Conservation (phyloP, 2,113 vertebrate genomes). For the Oenanthe oenanthe region DNA sequence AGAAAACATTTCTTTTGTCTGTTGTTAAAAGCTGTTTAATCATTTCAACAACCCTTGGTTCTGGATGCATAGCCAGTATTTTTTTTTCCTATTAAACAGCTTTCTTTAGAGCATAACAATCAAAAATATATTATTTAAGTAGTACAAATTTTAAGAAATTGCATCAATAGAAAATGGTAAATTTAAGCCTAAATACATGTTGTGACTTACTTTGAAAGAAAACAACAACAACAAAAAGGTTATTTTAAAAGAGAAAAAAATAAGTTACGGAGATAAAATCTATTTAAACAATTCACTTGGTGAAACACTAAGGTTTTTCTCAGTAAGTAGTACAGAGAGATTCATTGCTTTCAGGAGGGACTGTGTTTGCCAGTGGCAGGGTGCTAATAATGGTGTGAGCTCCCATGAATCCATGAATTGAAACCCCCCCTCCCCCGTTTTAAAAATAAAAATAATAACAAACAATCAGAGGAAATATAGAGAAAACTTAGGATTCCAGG, state of each 20-base stretch:
- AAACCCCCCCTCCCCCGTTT: not conserved
- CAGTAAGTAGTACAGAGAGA: not conserved
- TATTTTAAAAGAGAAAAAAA: not conserved
- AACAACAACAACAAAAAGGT: not conserved
- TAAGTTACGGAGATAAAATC: not conserved
- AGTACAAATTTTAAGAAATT: not conserved
- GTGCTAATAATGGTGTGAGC: not conserved
- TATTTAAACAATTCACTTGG: not conserved
- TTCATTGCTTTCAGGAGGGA: not conserved
- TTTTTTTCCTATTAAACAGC: not conserved
- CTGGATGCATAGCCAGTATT: not conserved
- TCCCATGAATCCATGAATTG: not conserved
- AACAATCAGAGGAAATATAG: not conserved
- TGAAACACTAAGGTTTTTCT: not conserved
- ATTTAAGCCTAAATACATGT: not conserved
- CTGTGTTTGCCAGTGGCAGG: not conserved
- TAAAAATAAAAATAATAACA: not conserved
- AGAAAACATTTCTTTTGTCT: slow-evolving; percentile 4
- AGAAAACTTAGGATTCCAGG: not conserved
- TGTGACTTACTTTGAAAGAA: not conserved
- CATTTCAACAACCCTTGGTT: not conserved
- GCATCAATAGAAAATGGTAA: not conserved
- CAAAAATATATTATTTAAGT: not conserved
- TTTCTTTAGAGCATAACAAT: not conserved
- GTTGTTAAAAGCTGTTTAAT: slow-evolving; percentile 1